Percentiles rank a stretch among this genome's conserved stretches.
phyloP scores from a whole-genome alignment of 2,113 vertebrate genomes.

The Crotalus helleri region DNA sequence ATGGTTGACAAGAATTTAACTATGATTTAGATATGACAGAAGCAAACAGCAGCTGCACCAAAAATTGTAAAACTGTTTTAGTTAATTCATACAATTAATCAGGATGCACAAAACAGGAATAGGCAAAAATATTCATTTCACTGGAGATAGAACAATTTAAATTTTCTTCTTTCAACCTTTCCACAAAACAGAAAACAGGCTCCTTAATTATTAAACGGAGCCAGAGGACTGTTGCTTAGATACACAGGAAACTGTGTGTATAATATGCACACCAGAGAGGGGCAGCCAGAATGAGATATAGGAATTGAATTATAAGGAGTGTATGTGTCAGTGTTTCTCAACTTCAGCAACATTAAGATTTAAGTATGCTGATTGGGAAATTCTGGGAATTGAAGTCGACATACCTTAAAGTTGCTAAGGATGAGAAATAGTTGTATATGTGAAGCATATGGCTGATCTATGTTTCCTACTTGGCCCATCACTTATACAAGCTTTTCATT shows the following conservation, averaged over 20 bases:
- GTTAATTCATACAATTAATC: conserved; percentile 1
- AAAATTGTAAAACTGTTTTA: background rate
- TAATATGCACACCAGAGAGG: background rate
- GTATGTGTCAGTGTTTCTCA: background rate
- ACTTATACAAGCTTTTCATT: background rate
- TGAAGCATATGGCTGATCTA: background rate
- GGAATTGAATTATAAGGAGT: background rate
- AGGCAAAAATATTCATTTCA: background rate
- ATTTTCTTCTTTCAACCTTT: background rate
- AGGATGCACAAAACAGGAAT: background rate
- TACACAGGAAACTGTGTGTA: background rate
- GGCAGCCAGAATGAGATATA: background rate
- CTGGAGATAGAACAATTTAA: background rate
- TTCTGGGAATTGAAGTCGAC: background rate
- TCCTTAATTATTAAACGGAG: background rate
- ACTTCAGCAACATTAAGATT: background rate
- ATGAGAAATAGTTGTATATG: background rate
- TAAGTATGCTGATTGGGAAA: background rate
- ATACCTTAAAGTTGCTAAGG: background rate
- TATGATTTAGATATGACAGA: background rate
- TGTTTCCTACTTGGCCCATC: background rate
- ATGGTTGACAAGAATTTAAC: background rate
- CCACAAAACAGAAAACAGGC: background rate
- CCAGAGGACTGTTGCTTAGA: background rate
- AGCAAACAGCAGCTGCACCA: background rate